Conservation (phyloP, 2,113 vertebrate species). For the Salvelinus namaycush region DNA sequence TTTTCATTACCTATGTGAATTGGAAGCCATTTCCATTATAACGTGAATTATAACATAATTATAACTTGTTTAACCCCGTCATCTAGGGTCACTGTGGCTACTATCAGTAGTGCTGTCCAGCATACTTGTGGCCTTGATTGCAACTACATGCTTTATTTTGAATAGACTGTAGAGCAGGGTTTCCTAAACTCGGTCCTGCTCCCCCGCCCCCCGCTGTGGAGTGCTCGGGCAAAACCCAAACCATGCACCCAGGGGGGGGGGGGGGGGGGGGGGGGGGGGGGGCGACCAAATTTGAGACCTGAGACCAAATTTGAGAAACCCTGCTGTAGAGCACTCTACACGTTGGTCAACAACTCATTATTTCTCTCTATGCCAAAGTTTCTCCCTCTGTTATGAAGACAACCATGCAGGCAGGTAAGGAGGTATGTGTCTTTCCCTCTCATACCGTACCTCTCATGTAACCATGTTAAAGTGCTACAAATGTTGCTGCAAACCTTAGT, state of each 20-base stretch:
- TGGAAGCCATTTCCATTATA: too few relatives aligned
- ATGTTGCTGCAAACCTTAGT: background rate
- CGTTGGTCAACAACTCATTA: background rate
- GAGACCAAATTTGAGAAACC: too few relatives aligned
- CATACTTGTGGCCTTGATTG: background rate
- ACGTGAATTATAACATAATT: too few relatives aligned
- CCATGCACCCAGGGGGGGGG: too few relatives aligned
- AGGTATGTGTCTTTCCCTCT: conserved; percentile 46
- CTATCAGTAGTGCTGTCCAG: background rate
- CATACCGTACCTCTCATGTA: background rate
- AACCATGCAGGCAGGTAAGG: conserved; percentile 35
- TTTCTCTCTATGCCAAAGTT: conserved; percentile 38
- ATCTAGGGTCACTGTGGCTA: background rate
- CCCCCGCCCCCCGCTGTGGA: too few relatives aligned
- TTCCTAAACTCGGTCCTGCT: too few relatives aligned
- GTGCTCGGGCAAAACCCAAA: too few relatives aligned
- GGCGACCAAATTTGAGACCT: too few relatives aligned
- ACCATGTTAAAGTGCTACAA: background rate
- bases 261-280: too few relatives aligned
- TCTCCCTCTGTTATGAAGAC: conserved; percentile 30
- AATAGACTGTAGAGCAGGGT: background rate
- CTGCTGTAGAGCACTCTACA: background rate
- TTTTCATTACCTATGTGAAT: too few relatives aligned
- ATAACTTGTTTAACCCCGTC: too few relatives aligned
- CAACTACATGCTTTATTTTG: conserved; percentile 13